phyloP scores from a whole-genome alignment of 2,797 vertebrate genomes.

The Benthosema pterotum region DNA sequence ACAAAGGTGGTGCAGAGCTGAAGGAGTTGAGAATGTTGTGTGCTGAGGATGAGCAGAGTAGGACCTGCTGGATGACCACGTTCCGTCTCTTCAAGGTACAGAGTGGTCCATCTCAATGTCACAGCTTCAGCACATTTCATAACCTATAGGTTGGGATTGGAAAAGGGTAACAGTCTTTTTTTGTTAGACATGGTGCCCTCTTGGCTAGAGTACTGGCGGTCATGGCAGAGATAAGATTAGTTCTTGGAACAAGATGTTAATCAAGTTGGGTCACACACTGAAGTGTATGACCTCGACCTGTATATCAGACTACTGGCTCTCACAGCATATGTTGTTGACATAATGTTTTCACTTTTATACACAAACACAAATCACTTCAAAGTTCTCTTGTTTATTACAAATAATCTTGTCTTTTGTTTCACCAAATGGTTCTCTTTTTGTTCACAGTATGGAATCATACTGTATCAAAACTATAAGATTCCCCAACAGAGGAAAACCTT shows the following conservation, averaged over 20 bases:
- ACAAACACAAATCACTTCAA: background rate
- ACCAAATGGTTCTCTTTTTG: constrained; percentile 18
- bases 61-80: constrained; percentile 94
- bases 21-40: constrained; percentile 95
- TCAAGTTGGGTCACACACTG: background rate
- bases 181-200: too few species aligned
- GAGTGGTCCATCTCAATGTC: background rate
- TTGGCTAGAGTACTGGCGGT: background rate
- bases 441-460: constrained; percentile 91
- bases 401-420: constrained; percentile 2
- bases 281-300: background rate
- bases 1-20: constrained; percentile 87
- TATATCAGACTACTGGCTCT: background rate
- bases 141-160: background rate
- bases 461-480: constrained; percentile 96
- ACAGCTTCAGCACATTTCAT: background rate
- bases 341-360: too few species aligned
- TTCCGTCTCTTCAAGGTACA: constrained; percentile 95
- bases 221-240: background rate
- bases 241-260: background rate
- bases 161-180: background rate
- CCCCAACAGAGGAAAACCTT: constrained; percentile 91
- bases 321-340: background rate
- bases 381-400: background rate
- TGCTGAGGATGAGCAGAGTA: constrained; percentile 93